Conservation (phyloP, 2,888 invertebrate species). For the Glyphotaelius pellucidus region DNA sequence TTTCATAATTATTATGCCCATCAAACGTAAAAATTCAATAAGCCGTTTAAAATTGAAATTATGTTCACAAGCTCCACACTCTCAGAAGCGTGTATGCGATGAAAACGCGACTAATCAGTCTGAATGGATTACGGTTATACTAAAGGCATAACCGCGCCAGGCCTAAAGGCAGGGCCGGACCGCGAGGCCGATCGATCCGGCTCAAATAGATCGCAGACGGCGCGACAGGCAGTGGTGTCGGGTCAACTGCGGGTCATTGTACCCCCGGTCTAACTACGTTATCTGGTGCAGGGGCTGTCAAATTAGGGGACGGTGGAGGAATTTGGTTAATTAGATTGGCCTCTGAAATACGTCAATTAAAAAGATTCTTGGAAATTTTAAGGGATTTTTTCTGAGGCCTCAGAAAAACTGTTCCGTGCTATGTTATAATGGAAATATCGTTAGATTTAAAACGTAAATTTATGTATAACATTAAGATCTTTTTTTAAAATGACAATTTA, state of each 20-base stretch:
- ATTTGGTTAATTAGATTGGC: neutral
- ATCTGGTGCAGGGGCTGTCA: neutral
- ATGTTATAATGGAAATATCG: no score
- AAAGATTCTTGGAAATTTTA: no score
- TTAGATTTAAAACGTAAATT: no score
- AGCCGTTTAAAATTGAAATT: neutral
- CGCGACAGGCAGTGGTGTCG: neutral
- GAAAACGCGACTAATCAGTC: neutral
- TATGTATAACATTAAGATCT: no score
- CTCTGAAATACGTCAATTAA: no score
- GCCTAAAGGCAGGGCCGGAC: constrained; percentile 30
- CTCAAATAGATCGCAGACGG: constrained; percentile 39
- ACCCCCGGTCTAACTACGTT: neutral
- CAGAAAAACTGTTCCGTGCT: no score
- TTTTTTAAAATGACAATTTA: no score
- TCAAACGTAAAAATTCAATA: no score
- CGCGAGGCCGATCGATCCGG: constrained; percentile 12
- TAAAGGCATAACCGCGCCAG: neutral
- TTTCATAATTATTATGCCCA: no score
- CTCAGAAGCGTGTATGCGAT: neutral
- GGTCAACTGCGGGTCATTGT: constrained; percentile 38
- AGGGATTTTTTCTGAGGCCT: no score
- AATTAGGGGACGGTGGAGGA: neutral
- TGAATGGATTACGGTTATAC: neutral
- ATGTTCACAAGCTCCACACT: neutral